Evolutionary conservation across 2,888 invertebrate species (phyloP), one percentile per base, ranked within the genome.

Genomic region (Ophioninae sp.): DNA sequence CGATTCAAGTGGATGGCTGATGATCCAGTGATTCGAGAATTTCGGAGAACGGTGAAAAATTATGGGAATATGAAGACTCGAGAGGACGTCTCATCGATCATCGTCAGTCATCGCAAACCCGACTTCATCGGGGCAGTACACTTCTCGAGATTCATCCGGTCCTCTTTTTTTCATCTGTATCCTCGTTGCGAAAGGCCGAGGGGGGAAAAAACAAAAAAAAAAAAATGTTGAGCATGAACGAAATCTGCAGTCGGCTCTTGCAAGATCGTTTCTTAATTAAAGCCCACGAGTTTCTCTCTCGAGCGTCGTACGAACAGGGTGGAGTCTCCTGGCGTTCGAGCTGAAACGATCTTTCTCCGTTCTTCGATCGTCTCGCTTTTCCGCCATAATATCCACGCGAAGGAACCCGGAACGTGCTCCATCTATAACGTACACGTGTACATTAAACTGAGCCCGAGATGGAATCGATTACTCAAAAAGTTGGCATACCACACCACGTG

Each of bases 191-290:
- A 56, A 51, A n/a, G n/a, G n/a, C n/a, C 65, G 72, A 73, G 61
- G 72, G 72, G n/a, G n/a, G n/a, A n/a, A n/a, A n/a, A n/a, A n/a
- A n/a, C n/a, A n/a, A n/a, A n/a, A 51, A 61, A 71, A 44, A 58
- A 64, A 78, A 37, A 51, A 71, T 13, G 51, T 44, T 51, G 61
- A 83, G 56, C 64, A 72, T 69, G 77, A 80, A 83, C 83, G 81
- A 86, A 84, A 79, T 72, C 84, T 85, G 86, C 88, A 86, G 79
- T 79, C 81, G 77, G 85, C 83, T 72, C 84, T 80, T 37, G 81
- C 87, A 85, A 87, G 88, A 89, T 88, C 87, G 87, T 89, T 89
- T 87, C 89, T 89, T 90, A 90, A 90, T 90, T 89, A 88, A 89
- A 89, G 88, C 87, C 86, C 78, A 84, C 83, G 82, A 69, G 58